A percentile compares a stretch with the other conserved stretches of the same genome.
Conservation (phyloP, 1,140 invertebrate genomes). For the Oppia nitens region DNA sequence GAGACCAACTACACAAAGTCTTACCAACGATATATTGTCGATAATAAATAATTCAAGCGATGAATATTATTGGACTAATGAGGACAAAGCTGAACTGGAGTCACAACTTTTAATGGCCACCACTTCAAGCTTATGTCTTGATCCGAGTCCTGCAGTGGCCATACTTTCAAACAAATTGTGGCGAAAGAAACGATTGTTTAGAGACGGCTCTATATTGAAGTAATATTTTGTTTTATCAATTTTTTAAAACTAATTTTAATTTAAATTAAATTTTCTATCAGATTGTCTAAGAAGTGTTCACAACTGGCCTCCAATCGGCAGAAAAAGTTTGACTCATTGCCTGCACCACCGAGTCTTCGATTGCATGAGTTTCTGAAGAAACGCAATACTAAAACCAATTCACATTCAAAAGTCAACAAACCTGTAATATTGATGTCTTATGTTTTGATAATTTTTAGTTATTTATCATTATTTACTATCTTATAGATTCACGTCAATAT, state of each 20-base stretch:
- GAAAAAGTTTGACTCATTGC: neutral
- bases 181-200: slow-evolving; percentile 51
- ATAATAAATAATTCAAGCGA: slow-evolving; percentile 37
- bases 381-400: neutral
- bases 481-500: neutral
- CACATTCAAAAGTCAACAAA: neutral
- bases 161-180: slow-evolving; percentile 51
- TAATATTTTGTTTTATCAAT: slow-evolving; percentile 21
- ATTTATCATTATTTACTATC: neutral
- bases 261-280: slow-evolving; percentile 1
- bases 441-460: neutral
- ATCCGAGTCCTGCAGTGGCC: slow-evolving; percentile 60
- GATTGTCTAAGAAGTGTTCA: slow-evolving; percentile 6
- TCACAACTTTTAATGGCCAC: slow-evolving; percentile 54
- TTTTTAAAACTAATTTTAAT: neutral
- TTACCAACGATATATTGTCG: slow-evolving; percentile 52
- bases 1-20: slow-evolving; percentile 63
- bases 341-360: neutral
- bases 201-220: slow-evolving; percentile 50
- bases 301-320: slow-evolving; percentile 4
- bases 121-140: slow-evolving; percentile 63
- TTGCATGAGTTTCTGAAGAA: slow-evolving; percentile 13
- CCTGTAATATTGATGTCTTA: neutral
- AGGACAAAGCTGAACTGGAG: slow-evolving; percentile 59
- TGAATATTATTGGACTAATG: slow-evolving; percentile 47